These are phyloP conservation scores for Takifugu ocellatus DNA, from an alignment of 2,797 vertebrate species.

Conservation along the genomic window DNA sequence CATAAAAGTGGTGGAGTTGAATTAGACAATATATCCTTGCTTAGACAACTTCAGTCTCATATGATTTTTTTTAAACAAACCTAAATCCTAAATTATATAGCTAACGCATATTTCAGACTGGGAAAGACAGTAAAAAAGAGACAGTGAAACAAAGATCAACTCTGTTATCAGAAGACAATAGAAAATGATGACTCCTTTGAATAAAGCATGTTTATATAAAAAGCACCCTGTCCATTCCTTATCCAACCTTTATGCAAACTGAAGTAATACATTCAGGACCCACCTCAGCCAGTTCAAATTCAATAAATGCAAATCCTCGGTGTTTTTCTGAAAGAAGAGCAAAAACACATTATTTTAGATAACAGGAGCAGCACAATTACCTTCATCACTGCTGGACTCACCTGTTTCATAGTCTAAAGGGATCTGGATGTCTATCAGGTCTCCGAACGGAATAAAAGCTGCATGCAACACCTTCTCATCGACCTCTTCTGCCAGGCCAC, in stretches of 20 bases:
- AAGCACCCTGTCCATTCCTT: not conserved
- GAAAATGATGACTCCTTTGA: no score
- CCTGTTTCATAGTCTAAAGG: slow-evolving; percentile 97
- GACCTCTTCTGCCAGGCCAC: slow-evolving; percentile 93
- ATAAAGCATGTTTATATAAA: no score
- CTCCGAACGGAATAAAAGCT: slow-evolving; percentile 95
- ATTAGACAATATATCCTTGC: no score
- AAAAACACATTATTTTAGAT: not conserved
- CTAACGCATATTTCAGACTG: no score
- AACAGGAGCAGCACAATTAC: not conserved
- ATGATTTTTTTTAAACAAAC: no score
- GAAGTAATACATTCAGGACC: slow-evolving; percentile 26
- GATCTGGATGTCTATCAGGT: slow-evolving; percentile 95
- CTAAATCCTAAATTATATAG: no score
- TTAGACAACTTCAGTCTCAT: no score
- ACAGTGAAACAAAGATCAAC: no score
- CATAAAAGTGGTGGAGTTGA: no score
- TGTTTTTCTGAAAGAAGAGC: slow-evolving; percentile 86
- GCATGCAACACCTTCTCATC: slow-evolving; percentile 95
- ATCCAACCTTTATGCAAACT: not conserved
- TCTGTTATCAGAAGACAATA: no score
- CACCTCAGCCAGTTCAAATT: slow-evolving; percentile 95
- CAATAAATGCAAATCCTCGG: slow-evolving; percentile 93
- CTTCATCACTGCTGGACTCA: slow-evolving; percentile 33
- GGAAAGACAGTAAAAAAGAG: no score